Evolutionary conservation across 1,140 invertebrate genomes (phyloP).

Genomic region (Trichonephila clavata): DNA sequence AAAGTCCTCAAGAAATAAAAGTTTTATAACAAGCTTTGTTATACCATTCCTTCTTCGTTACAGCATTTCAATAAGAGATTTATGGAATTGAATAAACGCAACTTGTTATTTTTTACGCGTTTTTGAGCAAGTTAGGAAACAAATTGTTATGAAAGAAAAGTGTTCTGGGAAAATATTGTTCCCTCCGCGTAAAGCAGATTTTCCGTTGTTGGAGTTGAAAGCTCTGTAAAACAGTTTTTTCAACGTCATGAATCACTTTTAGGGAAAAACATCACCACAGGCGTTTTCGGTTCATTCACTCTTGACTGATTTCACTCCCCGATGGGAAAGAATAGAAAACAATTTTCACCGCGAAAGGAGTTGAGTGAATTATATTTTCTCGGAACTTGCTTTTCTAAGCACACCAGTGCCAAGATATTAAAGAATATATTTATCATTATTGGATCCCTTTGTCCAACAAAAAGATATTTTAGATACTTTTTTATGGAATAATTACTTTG

Average conservation of each 20-base stretch:
- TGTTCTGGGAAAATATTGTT: not conserved
- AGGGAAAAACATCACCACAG: not conserved
- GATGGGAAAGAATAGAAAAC: not conserved
- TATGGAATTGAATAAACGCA: not conserved
- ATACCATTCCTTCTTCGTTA: not conserved
- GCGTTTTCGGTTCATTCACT: not conserved
- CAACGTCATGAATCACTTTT: not conserved
- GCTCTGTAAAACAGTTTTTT: not conserved
- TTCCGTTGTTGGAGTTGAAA: not conserved
- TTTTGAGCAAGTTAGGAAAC: not conserved
- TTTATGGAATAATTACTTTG: too few species aligned
- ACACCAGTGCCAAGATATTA: too few species aligned
- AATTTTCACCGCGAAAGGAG: not conserved
- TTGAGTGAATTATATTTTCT: not conserved
- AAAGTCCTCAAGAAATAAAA: not conserved
- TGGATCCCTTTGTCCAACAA: too few species aligned
- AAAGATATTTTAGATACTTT: too few species aligned
- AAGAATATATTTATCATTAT: too few species aligned
- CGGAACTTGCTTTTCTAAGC: not conserved
- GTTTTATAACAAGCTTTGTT: not conserved
- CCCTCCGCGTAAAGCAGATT: not conserved
- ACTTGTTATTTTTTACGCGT: conserved; percentile 14
- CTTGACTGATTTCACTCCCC: not conserved
- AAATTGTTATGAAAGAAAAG: not conserved
- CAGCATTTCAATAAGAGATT: not conserved